Evolutionary conservation across 2,113 vertebrate genomes (phyloP).

Genomic region (Collichthys lucidus): DNA sequence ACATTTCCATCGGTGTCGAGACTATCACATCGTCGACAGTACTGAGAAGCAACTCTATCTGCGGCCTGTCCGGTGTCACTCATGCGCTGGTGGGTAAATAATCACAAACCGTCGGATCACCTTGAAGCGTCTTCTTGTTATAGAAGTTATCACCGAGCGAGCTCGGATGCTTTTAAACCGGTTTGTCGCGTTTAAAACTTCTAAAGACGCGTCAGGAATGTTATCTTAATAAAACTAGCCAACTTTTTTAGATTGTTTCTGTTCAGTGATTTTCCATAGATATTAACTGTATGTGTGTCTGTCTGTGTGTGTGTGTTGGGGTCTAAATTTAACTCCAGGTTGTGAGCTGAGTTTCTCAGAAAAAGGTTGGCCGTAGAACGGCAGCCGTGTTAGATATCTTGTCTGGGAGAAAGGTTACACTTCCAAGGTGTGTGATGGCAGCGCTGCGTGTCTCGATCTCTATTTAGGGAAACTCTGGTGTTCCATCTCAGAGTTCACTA

Average conservation of each 20-base stretch:
- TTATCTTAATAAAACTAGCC: not conserved
- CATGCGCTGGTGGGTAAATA: constrained; percentile 61
- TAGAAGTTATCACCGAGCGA: not conserved
- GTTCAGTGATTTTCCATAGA: constrained; percentile 26
- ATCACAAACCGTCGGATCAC: constrained; percentile 42
- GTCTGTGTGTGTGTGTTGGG: not conserved
- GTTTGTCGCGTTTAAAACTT: no score
- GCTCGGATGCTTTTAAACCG: not conserved
- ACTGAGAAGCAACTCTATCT: constrained; percentile 82
- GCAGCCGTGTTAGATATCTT: constrained; percentile 77
- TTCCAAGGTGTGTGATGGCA: constrained; percentile 71
- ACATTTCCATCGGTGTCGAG: constrained; percentile 51
- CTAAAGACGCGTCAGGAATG: not conserved
- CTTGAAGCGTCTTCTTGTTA: constrained; percentile 16
- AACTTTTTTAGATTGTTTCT: not conserved
- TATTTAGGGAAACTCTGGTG: constrained; percentile 77
- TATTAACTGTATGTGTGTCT: not conserved
- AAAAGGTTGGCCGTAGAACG: constrained; percentile 61
- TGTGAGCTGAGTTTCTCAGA: constrained; percentile 78
- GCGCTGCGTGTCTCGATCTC: constrained; percentile 66
- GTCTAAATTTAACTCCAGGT: constrained; percentile 73
- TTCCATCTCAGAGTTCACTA: constrained; percentile 72
- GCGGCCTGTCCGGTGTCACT: constrained; percentile 35
- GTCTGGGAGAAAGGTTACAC: constrained; percentile 77
- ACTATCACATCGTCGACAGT: constrained; percentile 71